A percentile compares a stretch with the other conserved stretches of the same genome.
These are phyloP conservation scores for Toxostoma redivivum DNA, from an alignment of 2,113 vertebrate genomes.

Conservation along the genomic window DNA sequence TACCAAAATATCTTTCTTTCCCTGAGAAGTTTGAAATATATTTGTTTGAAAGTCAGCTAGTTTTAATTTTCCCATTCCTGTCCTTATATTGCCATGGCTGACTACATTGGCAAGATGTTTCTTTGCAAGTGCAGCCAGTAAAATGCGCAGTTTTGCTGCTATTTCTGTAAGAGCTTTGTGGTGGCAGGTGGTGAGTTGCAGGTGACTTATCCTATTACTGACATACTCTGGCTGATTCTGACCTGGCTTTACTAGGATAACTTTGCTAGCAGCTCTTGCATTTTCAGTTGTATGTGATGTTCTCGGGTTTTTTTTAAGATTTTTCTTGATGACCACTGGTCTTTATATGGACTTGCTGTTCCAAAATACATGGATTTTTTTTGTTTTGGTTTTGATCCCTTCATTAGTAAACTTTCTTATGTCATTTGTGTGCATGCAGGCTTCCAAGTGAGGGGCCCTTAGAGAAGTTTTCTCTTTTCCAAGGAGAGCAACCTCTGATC, in stretches of 20 bases:
- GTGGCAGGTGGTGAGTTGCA: neutral
- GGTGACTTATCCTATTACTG: neutral
- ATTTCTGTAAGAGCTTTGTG: neutral
- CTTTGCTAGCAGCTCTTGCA: neutral
- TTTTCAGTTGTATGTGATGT: neutral
- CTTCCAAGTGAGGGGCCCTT: neutral
- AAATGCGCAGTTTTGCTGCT: neutral
- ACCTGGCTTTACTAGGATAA: neutral
- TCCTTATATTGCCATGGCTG: neutral
- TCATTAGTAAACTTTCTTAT: neutral
- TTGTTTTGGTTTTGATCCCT: neutral
- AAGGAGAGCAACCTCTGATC: neutral
- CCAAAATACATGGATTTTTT: fast-evolving
- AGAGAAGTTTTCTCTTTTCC: neutral
- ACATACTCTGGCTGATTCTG: neutral
- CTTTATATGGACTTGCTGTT: neutral
- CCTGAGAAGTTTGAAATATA: neutral
- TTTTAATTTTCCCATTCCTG: neutral
- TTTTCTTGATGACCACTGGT: neutral
- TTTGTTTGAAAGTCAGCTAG: neutral
- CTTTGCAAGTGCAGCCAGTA: neutral
- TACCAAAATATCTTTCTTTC: neutral
- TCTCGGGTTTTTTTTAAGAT: neutral
- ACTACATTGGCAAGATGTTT: neutral
- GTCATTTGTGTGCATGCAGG: neutral